Evolutionary conservation across 2,797 vertebrate species (phyloP), one percentile per base, ranked within the genome.

Genomic region (Poeciliopsis gracilis): DNA sequence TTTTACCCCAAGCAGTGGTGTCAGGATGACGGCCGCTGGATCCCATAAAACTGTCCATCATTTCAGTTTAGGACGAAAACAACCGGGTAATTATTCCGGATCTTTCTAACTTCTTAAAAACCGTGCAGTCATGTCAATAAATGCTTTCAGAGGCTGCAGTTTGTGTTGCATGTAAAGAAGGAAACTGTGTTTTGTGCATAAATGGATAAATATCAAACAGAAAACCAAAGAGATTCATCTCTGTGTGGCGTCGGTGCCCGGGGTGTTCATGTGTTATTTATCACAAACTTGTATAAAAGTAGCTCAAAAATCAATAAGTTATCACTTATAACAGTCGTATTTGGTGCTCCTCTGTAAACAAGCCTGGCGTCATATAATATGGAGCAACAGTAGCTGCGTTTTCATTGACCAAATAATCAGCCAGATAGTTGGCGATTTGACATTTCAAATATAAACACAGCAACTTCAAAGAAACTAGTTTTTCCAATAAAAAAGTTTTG

Each of bases 51-150:
- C 85, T 83, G 75, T 83, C 75, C 80, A 84, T 91, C 91, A 92
- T 91, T 92, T 94, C 88, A 72, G 88, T 89, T 93, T 88, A 87
- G 86, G 83, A 77, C 89, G 93, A 93, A 93, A 82, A 86, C 88
- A 84, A 79, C 82, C 38, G 90, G 89, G 91, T 91, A 87, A 93
- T 94, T 93, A 94, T 91, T 88, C 88, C 81, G 81, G 86, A 77
- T 91, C 90, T 82, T n/a, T 76, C 84, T 76, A 80, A 84, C 86
- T 78, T 83, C 84, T 82, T 80, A 77, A 84, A 86, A 91, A 88
- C 86, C 86, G 80, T 86, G 91, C 87, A 88, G 90, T 91, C 82
- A 84, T 12, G 79, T 79, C 81, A 71, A 89, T 82, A 80, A 92
- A 89, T 90, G 77, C 89, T 86, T 90, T 77, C 82, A 73, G 53